Conservation (phyloP, 2,888 invertebrate species). For the Nyleta sp. region DNA sequence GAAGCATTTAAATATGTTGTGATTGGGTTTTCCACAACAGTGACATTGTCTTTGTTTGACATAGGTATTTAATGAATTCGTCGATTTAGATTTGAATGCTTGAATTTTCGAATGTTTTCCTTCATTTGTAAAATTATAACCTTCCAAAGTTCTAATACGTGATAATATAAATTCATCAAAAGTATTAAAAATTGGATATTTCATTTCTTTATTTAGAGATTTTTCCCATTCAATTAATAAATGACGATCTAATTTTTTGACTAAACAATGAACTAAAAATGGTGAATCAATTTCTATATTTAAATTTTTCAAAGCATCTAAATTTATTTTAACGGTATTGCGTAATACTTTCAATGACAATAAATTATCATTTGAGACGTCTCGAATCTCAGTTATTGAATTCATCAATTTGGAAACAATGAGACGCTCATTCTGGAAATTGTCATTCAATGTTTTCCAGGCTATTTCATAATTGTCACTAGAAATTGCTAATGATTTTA, state of each 20-base stretch:
- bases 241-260: neutral
- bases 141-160: neutral
- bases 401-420: neutral
- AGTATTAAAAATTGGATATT: neutral
- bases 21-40: too few relatives aligned
- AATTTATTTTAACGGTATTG: neutral
- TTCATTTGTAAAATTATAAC: neutral
- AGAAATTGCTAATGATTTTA: too few relatives aligned
- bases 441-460: too few relatives aligned
- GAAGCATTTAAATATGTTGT: neutral
- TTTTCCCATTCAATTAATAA: neutral
- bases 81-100: too few relatives aligned
- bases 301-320: neutral
- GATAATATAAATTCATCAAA: neutral
- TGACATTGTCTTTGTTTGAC: too few relatives aligned
- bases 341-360: neutral
- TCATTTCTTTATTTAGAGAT: neutral
- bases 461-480: too few relatives aligned
- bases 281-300: neutral
- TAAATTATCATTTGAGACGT: neutral
- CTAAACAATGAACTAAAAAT: neutral
- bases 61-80: too few relatives aligned
- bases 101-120: too few relatives aligned
- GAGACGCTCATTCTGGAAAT: constrained; percentile 3
- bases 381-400: neutral